phyloP scores from a whole-genome alignment of 2,888 invertebrate genomes.

The Ennomos erosarius region DNA sequence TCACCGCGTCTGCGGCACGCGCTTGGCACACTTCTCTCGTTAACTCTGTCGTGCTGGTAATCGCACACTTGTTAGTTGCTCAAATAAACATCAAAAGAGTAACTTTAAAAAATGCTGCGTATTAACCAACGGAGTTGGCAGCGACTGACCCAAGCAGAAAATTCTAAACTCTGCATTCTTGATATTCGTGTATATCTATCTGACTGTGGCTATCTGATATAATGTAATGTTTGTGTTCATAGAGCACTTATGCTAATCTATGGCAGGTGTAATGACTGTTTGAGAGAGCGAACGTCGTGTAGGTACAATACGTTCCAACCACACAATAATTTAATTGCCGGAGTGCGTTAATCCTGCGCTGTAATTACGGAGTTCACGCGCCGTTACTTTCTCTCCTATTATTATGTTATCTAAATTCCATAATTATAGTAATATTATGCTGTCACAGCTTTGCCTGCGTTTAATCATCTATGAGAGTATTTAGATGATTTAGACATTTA shows the following conservation, averaged over 20 bases:
- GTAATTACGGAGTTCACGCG: constrained; percentile 8
- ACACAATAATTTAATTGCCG: constrained; percentile 8
- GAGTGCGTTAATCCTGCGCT: constrained; percentile 15
- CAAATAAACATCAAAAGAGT: too few relatives aligned
- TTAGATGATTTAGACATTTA: too few relatives aligned
- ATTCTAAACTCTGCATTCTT: too few relatives aligned
- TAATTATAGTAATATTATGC: constrained; percentile 1
- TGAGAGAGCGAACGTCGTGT: constrained; percentile 3
- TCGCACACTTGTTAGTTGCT: not conserved
- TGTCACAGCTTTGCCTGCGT: not conserved
- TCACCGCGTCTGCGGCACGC: constrained; percentile 9
- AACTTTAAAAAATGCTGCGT: too few relatives aligned
- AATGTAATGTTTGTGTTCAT: too few relatives aligned
- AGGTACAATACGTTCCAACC: not conserved
- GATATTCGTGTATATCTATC: too few relatives aligned
- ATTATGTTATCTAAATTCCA: constrained; percentile 11
- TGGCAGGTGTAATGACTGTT: constrained; percentile 1
- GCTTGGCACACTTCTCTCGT: constrained; percentile 15
- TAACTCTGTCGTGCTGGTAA: constrained; percentile 5
- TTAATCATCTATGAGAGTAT: too few relatives aligned
- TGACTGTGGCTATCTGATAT: too few relatives aligned
- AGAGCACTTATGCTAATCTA: not conserved
- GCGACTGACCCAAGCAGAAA: too few relatives aligned
- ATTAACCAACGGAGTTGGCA: too few relatives aligned
- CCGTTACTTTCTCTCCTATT: constrained; percentile 18